phyloP scores from a whole-genome alignment of 2,888 invertebrate species.

The Hydrotaea cyrtoneurina region DNA sequence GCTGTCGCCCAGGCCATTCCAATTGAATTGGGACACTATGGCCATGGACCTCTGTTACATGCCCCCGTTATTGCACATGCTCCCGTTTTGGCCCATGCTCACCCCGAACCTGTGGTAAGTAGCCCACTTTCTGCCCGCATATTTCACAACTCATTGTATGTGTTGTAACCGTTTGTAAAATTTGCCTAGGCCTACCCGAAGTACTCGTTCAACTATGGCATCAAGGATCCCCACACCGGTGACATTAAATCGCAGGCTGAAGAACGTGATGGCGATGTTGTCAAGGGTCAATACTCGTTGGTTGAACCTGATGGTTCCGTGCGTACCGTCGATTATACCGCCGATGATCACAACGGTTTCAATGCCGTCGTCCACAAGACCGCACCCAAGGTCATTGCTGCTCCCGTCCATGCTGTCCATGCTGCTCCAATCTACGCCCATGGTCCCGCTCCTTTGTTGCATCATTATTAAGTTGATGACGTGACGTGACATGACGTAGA shows the following conservation, averaged over 20 bases:
- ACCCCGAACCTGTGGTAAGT: constrained; percentile 61
- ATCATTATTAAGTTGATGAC: constrained; percentile 77
- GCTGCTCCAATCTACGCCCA: constrained; percentile 72
- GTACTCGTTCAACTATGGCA: constrained; percentile 87
- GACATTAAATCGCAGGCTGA: constrained; percentile 87
- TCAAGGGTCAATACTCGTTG: constrained; percentile 85
- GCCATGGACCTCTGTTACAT: constrained; percentile 73
- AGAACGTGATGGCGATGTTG: constrained; percentile 87
- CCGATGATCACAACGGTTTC: constrained; percentile 87
- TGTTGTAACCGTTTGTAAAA: not conserved
- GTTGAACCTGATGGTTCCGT: constrained; percentile 82
- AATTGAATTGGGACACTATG: constrained; percentile 80
- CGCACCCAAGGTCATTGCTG: constrained; percentile 82
- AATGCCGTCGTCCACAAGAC: constrained; percentile 86
- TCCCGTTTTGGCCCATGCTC: constrained; percentile 74
- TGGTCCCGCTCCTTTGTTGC: constrained; percentile 79
- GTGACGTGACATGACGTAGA: not conserved
- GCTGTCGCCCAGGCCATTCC: constrained; percentile 79
- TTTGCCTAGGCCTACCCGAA: constrained; percentile 84
- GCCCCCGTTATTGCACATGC: constrained; percentile 72
- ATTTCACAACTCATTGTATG: not conserved
- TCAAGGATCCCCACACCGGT: constrained; percentile 87
- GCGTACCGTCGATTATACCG: constrained; percentile 85
- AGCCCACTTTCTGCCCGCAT: too few relatives aligned
- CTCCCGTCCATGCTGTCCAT: constrained; percentile 69